Conservation (phyloP, 2,797 vertebrate species). For the Lepilemur septentrionalis region DNA sequence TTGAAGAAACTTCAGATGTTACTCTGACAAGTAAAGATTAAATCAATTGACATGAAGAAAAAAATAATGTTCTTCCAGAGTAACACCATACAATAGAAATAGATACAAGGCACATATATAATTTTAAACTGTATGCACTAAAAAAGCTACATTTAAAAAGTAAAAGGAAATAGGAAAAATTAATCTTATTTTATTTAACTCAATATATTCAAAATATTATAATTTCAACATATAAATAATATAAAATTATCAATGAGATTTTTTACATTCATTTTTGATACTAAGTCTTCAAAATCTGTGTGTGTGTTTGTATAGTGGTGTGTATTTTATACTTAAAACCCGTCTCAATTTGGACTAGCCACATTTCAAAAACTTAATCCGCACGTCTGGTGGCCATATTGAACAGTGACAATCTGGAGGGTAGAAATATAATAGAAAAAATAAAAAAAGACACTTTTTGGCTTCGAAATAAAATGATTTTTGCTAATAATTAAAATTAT, state of each 20-base stretch:
- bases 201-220: background rate
- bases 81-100: background rate
- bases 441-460: background rate
- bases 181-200: constrained; percentile 9
- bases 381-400: background rate
- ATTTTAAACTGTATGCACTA: background rate
- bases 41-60: background rate
- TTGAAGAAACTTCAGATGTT: background rate
- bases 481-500: constrained; percentile 6
- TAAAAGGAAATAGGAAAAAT: background rate
- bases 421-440: background rate
- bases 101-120: background rate
- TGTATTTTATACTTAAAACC: background rate
- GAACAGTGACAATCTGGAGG: background rate
- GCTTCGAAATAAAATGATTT: background rate
- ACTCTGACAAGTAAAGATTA: background rate
- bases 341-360: background rate
- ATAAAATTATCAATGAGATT: background rate
- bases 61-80: background rate
- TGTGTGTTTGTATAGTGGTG: background rate
- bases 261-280: background rate
- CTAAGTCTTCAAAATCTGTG: background rate
- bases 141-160: background rate
- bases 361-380: background rate
- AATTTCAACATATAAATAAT: background rate